These are phyloP conservation scores for Rhodinocichla rosea DNA, from an alignment of 2,113 vertebrate species.

Conservation along the genomic window DNA sequence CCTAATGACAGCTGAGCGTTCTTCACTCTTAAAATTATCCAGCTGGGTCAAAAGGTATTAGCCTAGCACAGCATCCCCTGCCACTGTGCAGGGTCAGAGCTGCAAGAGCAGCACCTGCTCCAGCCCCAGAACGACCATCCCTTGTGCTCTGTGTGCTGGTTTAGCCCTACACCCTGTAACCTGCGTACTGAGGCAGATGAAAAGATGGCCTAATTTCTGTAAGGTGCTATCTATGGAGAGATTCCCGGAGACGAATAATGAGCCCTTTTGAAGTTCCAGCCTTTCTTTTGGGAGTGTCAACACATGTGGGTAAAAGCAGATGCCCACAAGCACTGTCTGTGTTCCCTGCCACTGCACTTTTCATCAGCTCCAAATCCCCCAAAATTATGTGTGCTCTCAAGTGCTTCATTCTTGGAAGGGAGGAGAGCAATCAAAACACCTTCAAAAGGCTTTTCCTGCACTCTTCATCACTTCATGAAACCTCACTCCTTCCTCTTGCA, in stretches of 20 bases:
- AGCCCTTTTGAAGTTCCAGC: neutral
- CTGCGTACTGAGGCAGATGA: fast-evolving
- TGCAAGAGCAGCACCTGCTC: neutral
- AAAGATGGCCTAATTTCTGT: neutral
- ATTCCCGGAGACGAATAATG: neutral
- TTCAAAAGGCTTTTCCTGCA: neutral
- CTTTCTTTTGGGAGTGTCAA: neutral
- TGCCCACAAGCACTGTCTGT: neutral
- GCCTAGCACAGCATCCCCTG: neutral
- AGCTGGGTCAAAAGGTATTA: neutral
- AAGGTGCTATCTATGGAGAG: neutral
- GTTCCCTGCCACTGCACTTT: neutral
- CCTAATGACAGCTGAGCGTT: neutral
- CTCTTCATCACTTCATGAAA: neutral
- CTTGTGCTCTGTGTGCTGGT: neutral
- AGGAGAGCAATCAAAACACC: neutral
- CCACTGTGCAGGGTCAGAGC: neutral
- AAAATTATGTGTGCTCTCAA: neutral
- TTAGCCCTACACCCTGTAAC: neutral
- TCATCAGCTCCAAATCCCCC: neutral
- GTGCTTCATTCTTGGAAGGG: neutral
- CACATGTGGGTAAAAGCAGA: neutral
- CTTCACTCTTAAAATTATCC: neutral
- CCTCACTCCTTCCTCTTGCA: neutral
- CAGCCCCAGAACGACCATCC: neutral